These are phyloP conservation scores for Enteromius fasciolatus DNA, from an alignment of 2,797 vertebrate species.

Conservation along the genomic window DNA sequence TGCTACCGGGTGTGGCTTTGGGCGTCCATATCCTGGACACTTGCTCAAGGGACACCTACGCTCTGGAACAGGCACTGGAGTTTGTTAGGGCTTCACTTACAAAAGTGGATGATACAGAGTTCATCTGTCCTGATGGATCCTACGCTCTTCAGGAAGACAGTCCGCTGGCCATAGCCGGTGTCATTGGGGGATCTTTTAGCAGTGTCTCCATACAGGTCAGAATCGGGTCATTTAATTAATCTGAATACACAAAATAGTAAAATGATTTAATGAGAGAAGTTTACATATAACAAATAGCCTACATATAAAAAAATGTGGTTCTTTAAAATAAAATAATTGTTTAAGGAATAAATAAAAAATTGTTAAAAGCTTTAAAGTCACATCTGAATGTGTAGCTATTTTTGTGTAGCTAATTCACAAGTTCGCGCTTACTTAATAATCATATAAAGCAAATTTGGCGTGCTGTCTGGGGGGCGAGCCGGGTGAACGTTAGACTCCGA, in stretches of 20 bases:
- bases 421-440: too few relatives aligned
- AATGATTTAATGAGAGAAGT: background rate
- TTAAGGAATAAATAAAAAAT: background rate
- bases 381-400: background rate
- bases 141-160: conserved; percentile 94
- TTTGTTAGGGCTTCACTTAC: conserved; percentile 97
- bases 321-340: background rate
- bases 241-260: background rate
- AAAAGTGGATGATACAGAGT: conserved; percentile 98
- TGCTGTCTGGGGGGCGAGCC: too few relatives aligned
- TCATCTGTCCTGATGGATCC: conserved; percentile 97
- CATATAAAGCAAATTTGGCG: too few relatives aligned
- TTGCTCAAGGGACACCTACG: conserved; percentile 96
- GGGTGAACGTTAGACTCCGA: too few relatives aligned
- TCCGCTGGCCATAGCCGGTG: conserved; percentile 90
- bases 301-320: too few relatives aligned
- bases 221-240: background rate
- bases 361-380: background rate
- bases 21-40: conserved; percentile 98
- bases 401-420: background rate
- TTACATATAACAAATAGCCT: too few relatives aligned
- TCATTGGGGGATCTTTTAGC: conserved; percentile 96
- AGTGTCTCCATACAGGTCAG: conserved; percentile 98
- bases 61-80: conserved; percentile 92
- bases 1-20: conserved; percentile 92